Conservation (phyloP, 2,113 vertebrate genomes). For the Polypterus bichir region DNA sequence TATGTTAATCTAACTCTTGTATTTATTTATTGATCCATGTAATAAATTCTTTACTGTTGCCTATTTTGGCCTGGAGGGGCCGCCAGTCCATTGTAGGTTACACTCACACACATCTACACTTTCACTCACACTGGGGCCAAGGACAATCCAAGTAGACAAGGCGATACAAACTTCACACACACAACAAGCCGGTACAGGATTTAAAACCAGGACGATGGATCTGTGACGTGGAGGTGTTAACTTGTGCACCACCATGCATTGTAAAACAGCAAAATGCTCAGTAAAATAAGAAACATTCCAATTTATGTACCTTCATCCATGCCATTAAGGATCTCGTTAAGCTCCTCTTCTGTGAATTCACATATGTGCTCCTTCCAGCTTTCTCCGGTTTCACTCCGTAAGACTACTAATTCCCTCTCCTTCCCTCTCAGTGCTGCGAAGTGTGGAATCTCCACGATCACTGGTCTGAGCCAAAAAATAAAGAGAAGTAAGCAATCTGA, state of each 20-base stretch:
- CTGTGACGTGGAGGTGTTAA: too few relatives aligned
- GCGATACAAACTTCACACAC: background rate
- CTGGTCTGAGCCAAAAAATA: slow-evolving; percentile 63
- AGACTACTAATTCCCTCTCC: slow-evolving; percentile 86
- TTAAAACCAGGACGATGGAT: too few relatives aligned
- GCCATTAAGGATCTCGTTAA: slow-evolving; percentile 90
- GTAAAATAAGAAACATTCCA: background rate
- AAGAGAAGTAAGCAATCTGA: background rate
- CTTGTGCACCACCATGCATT: background rate
- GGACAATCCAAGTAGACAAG: too few relatives aligned
- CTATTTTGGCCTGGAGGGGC: too few relatives aligned
- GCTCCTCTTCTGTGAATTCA: slow-evolving; percentile 82
- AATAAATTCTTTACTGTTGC: too few relatives aligned
- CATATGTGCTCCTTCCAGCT: slow-evolving; percentile 97
- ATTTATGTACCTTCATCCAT: slow-evolving; percentile 79
- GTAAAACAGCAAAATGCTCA: background rate
- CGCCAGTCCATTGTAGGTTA: too few relatives aligned
- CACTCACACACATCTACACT: too few relatives aligned
- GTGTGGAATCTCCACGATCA: slow-evolving; percentile 96
- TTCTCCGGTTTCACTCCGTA: slow-evolving; percentile 89
- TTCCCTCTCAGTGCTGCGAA: slow-evolving; percentile 88
- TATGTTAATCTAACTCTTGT: too few relatives aligned
- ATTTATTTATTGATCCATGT: too few relatives aligned
- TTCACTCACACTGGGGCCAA: too few relatives aligned
- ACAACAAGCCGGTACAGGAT: too few relatives aligned